Evolutionary conservation across 1,140 invertebrate species (phyloP), one percentile per base, ranked within the genome.

Genomic region (Drosophila sulfurigaster): DNA sequence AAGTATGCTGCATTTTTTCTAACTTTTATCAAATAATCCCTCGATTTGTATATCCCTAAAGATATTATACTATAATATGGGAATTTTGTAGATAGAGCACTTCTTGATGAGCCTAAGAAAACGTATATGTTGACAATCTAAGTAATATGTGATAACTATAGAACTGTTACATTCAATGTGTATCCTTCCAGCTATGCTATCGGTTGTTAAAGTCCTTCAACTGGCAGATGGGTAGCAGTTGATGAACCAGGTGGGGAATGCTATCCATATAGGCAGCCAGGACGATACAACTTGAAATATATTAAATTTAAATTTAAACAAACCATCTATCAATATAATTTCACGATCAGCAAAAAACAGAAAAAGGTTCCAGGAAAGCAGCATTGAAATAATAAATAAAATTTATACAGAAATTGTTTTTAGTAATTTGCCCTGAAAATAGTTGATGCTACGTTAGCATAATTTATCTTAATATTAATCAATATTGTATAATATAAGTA

Each of bases 231-330:
- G 46, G 6, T 49, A 25, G 15, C 46, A 20, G 25, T 20, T 49
- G 46, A 10, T 20, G 46, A 49, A 43, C 41, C 41, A n/a, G 46
- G 8, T 20, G 46, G 16, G 4, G 46, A 49, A 49, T 49, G 46
- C 46, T 49, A 49, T 49, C 16, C 46, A 49, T 49, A 25, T 49
- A 25, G 16, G 15, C 15, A 20, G 15, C 8, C 46, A 49, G 46
- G 8, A 10, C 16, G 46, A 49, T 4, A 49, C 15, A 20, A 49
- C 46, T 20, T 49, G 15, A 49, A 49, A 49, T 49, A 49, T 25
- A 49, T 49, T 49, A 49, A 49, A 49, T 49, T 49, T 49, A 20
- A 49, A 49, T 49, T 49, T 49, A 49, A 25, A 16, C 16, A 8
- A 49, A 49, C 46, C 2, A 49, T 49, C 16, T 10, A 16, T 10